Base-by-base conservation (phyloP, 1,140 invertebrate species). In the Scaptomyza graminum region DNA sequence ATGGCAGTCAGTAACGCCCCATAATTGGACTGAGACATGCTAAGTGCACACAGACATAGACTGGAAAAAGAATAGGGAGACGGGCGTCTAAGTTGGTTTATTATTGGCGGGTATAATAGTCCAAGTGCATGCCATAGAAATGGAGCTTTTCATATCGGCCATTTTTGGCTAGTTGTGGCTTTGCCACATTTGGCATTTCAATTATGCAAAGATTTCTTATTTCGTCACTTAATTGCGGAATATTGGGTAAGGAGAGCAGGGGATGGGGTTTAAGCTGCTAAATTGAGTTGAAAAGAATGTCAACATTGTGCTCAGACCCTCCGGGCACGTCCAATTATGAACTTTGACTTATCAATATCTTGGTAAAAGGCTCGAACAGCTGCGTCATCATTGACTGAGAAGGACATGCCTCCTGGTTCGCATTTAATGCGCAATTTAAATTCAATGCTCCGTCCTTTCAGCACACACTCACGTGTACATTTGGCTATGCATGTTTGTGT, bases 271-370 rank as follows among this genome's bases (percentile, higher is more conserved):
- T 50, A 7, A 18, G 49, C 39, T 55, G 67, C 12, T 55, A 67
- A 76, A 66, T 67, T 57, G 18, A 65, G 54, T 52, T 62, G 54
- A 34, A 22, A 44, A 46, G 47, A 51, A 65, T 51, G 74, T 74
- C 46, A 70, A 79, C 52, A 63, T 39, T 37, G 50, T 51, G 57
- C 18, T 16, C 31, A 54, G 16, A 8, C n/a, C 46, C 46, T 67
- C 41, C 34, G 9, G 47, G 31, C 70, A 68, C 43, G 52, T 56
- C 51, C 78, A 85, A 88, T 87, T 79, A 78, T 85, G 67, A 85
- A 85, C 78, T 85, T 87, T 88, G 83, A 85, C 83, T 85, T 85
- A 88, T 88, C 83, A 85, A 85, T 85, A 82, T 82, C 71, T 75
- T 73, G 60, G 70, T 56, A 87, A 84, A 72, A 22, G 55, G 25